A percentile compares a stretch with the other conserved stretches of the same genome.
Conservation (phyloP, 2,113 vertebrate genomes). For the Gopherus flavomarginatus region DNA sequence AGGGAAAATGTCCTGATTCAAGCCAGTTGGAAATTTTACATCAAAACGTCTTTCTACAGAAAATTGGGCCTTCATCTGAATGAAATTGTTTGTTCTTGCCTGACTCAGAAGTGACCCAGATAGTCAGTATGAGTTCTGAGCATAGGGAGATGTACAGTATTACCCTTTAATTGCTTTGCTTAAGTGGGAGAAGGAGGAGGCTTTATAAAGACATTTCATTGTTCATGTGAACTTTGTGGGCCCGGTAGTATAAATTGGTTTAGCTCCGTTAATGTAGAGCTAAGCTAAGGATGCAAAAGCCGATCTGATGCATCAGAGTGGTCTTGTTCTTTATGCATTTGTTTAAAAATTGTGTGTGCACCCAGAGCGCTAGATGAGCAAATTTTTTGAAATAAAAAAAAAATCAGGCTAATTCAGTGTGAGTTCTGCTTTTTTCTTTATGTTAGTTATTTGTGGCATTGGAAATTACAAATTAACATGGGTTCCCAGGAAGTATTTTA, state of each 20-base stretch:
- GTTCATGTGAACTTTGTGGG: not conserved
- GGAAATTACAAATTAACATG: constrained; percentile 24
- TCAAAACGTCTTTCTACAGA: not conserved
- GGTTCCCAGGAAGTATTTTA: constrained; percentile 34
- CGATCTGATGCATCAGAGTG: not conserved
- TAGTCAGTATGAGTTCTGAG: not conserved
- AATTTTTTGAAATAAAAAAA: constrained; percentile 6
- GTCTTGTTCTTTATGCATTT: constrained; percentile 42
- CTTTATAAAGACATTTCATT: not conserved
- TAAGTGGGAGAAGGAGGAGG: not conserved
- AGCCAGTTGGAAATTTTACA: not conserved
- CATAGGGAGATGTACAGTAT: fast-evolving
- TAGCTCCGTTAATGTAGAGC: constrained; percentile 55
- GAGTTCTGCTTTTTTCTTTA: not conserved
- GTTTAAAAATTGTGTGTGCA: constrained; percentile 28
- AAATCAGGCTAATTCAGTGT: not conserved
- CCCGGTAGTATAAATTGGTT: constrained; percentile 36
- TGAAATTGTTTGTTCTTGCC: not conserved
- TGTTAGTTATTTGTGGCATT: constrained; percentile 20
- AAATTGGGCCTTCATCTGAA: not conserved
- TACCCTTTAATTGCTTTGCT: not conserved
- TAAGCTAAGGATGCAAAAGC: constrained; percentile 47
- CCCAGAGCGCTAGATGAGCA: not conserved
- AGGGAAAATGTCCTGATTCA: not conserved
- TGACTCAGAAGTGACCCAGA: not conserved